These are phyloP conservation scores for Melipona beecheii DNA, from an alignment of 2,888 invertebrate genomes.

Conservation along the genomic window DNA sequence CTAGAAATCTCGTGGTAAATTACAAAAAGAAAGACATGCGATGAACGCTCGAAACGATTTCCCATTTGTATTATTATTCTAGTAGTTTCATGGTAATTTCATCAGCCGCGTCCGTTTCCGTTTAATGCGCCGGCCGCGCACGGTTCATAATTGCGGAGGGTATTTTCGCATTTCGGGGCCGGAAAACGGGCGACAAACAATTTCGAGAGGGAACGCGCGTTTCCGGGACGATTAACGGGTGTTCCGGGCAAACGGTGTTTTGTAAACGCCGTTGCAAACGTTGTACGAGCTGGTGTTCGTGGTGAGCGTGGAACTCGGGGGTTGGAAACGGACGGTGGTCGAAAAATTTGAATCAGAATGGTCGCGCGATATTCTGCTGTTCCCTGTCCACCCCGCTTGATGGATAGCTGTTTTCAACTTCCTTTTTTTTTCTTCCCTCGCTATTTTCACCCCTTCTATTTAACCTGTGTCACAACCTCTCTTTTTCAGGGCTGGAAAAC, in stretches of 20 bases:
- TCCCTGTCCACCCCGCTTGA: constrained; percentile 59
- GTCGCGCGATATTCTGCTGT: constrained; percentile 77
- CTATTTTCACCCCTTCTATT: too few species aligned
- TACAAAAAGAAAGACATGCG: neutral
- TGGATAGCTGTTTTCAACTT: constrained; percentile 46
- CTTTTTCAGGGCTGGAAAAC: too few species aligned
- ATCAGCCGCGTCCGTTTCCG: neutral
- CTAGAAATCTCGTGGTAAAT: neutral
- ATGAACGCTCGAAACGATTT: neutral
- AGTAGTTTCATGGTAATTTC: neutral
- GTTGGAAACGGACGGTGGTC: constrained; percentile 50
- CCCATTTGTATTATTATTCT: neutral
- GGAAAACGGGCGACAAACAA: constrained; percentile 48
- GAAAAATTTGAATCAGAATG: constrained; percentile 82
- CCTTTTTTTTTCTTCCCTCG: too few species aligned
- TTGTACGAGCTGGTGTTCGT: constrained; percentile 53
- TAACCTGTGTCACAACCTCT: too few species aligned
- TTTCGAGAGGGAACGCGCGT: constrained; percentile 57
- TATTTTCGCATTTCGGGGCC: constrained; percentile 31
- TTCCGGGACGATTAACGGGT: constrained; percentile 66
- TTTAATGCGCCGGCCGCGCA: neutral
- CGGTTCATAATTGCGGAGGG: neutral
- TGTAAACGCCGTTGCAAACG: constrained; percentile 60
- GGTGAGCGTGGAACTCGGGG: constrained; percentile 27
- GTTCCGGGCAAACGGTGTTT: constrained; percentile 59